Percentiles rank a stretch among this genome's conserved stretches.
phyloP scores from a whole-genome alignment of 2,888 invertebrate genomes.

The Chironomus tentans region DNA sequence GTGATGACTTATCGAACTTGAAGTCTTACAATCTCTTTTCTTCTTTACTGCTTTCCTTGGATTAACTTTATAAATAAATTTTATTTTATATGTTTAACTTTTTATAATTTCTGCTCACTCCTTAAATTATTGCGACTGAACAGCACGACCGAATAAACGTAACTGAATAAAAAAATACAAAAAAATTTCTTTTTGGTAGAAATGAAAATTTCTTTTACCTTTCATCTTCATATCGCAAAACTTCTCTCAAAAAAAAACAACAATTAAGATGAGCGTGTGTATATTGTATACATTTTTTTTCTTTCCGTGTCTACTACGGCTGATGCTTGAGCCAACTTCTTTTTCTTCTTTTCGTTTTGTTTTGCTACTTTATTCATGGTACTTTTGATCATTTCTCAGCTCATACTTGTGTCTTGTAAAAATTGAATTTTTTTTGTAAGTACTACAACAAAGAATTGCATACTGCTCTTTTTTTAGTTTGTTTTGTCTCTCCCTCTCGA shows the following conservation, averaged over 20 bases:
- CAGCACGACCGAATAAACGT: conserved; percentile 13
- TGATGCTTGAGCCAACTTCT: neutral
- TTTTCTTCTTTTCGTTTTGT: neutral
- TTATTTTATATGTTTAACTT: too few species aligned
- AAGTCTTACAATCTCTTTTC: neutral
- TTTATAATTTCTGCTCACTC: neutral
- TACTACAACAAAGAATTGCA: too few species aligned
- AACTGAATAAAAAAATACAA: conserved; percentile 13
- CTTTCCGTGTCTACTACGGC: neutral
- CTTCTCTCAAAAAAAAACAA: conserved; percentile 14
- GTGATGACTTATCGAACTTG: neutral
- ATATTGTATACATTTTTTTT: neutral
- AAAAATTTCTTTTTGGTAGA: conserved; percentile 24
- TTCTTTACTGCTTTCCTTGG: neutral
- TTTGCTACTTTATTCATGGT: neutral
- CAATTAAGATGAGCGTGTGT: conserved; percentile 21
- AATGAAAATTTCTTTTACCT: conserved; percentile 21
- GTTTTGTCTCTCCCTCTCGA: neutral
- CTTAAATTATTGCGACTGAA: conserved; percentile 11
- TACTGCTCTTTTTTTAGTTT: too few species aligned
- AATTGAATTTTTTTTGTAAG: too few species aligned
- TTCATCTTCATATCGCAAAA: neutral
- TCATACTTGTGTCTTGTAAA: too few species aligned
- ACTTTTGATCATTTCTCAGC: too few species aligned
- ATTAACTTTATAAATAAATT: neutral